Conservation (phyloP, 2,797 vertebrate species). For the Denticeps clupeoides region DNA sequence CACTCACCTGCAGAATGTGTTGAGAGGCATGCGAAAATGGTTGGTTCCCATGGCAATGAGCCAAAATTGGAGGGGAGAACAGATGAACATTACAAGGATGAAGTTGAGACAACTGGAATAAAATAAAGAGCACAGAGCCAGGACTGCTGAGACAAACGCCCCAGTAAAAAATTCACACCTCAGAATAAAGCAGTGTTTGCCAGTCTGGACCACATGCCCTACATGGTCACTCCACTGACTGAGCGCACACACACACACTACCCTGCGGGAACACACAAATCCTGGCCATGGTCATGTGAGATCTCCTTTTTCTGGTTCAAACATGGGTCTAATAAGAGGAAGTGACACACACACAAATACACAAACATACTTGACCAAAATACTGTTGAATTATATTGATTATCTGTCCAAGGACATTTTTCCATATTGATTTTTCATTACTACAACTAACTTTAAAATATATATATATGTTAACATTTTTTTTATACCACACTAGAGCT, state of each 20-base stretch:
- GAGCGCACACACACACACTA: background rate
- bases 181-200: constrained; percentile 27
- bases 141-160: constrained; percentile 5
- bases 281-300: too few species aligned
- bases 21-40: constrained; percentile 52
- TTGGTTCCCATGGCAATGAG: constrained; percentile 54
- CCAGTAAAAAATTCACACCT: constrained; percentile 29
- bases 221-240: constrained; percentile 11
- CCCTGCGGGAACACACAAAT: background rate
- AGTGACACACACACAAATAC: constrained; percentile 4
- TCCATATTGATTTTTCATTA: too few species aligned
- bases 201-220: constrained; percentile 21
- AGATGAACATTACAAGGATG: background rate
- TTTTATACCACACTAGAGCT: too few species aligned
- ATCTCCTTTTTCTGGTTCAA: too few species aligned
- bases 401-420: too few species aligned
- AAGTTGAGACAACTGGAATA: too few species aligned
- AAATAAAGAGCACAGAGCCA: background rate
- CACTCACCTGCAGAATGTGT: constrained; percentile 54
- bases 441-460: too few species aligned
- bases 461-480: too few species aligned
- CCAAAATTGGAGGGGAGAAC: constrained; percentile 15
- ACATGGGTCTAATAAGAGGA: too few species aligned
- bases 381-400: too few species aligned
- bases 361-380: too few species aligned